Conservation (phyloP, 2,888 invertebrate species). For the Eupeodes luniger region DNA sequence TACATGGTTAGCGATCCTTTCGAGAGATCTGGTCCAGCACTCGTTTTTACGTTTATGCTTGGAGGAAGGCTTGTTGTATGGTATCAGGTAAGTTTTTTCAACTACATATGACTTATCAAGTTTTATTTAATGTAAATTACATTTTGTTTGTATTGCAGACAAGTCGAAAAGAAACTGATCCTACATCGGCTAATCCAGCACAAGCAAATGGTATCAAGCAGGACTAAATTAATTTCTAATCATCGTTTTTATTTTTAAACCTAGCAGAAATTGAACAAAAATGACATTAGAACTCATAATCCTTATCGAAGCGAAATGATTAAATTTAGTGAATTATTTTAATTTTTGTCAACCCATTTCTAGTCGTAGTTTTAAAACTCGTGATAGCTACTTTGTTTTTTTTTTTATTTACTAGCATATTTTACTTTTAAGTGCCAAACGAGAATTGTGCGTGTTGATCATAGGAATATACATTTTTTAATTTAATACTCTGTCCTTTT, state of each 20-base stretch:
- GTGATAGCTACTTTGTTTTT: conserved; percentile 73
- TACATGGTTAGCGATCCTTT: conserved; percentile 96
- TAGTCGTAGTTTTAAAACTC: conserved; percentile 73
- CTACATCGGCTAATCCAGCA: conserved; percentile 84
- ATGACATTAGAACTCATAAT: conserved; percentile 60
- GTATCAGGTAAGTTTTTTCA: conserved; percentile 83
- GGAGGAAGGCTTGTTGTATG: conserved; percentile 94
- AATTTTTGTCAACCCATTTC: conserved; percentile 57
- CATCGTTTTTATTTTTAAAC: conserved; percentile 29
- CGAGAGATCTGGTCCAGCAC: conserved; percentile 94
- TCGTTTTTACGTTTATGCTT: conserved; percentile 97
- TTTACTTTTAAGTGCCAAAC: conserved; percentile 75
- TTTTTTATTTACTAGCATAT: conserved; percentile 60
- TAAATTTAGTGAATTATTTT: conserved; percentile 57
- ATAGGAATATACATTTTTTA: conserved; percentile 47
- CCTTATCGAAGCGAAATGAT: conserved; percentile 55
- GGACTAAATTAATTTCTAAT: conserved; percentile 84
- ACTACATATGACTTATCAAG: background rate
- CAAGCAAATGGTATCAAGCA: conserved; percentile 88
- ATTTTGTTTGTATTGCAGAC: conserved; percentile 84
- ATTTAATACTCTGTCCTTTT: conserved; percentile 51
- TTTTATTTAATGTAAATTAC: conserved; percentile 30
- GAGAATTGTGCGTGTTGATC: conserved; percentile 58
- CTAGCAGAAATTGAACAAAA: conserved; percentile 53
- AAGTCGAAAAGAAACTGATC: conserved; percentile 85